Conservation (phyloP, 2,797 vertebrate genomes). For the Phaenicophaeus curvirostris region DNA sequence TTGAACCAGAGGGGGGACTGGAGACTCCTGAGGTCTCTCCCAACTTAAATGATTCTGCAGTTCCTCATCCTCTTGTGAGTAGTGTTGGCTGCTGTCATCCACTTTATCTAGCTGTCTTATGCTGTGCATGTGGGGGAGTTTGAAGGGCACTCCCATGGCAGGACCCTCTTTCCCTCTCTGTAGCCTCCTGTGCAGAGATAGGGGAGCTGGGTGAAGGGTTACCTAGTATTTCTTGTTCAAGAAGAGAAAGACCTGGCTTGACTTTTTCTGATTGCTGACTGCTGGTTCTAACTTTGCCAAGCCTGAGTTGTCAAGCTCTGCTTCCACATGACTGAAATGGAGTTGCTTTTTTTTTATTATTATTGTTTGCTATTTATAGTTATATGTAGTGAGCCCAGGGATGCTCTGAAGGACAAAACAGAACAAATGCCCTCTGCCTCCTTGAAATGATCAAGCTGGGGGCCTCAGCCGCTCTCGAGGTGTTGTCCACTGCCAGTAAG, state of each 20-base stretch:
- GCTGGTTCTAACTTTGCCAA: background rate
- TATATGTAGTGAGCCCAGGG: background rate
- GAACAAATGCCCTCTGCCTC: background rate
- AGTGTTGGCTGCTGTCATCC: background rate
- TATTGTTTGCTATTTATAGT: background rate
- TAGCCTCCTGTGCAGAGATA: background rate
- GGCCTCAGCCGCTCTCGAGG: background rate
- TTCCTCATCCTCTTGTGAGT: background rate
- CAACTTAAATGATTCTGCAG: background rate
- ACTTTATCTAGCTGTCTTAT: background rate
- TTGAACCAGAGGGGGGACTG: background rate
- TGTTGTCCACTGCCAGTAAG: background rate
- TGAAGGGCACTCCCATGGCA: background rate
- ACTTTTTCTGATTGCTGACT: background rate
- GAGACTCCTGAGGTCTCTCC: background rate
- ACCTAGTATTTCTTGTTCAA: background rate
- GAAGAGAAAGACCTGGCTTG: background rate
- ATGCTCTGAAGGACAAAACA: background rate
- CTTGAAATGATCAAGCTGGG: fast-evolving
- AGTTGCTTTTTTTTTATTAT: background rate
- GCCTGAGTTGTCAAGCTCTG: background rate
- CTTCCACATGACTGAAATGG: background rate
- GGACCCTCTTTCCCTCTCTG: background rate
- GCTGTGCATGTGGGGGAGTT: background rate
- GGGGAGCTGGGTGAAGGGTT: background rate